Conservation (phyloP, 1,140 invertebrate genomes). For the Drosophila virilis region DNA sequence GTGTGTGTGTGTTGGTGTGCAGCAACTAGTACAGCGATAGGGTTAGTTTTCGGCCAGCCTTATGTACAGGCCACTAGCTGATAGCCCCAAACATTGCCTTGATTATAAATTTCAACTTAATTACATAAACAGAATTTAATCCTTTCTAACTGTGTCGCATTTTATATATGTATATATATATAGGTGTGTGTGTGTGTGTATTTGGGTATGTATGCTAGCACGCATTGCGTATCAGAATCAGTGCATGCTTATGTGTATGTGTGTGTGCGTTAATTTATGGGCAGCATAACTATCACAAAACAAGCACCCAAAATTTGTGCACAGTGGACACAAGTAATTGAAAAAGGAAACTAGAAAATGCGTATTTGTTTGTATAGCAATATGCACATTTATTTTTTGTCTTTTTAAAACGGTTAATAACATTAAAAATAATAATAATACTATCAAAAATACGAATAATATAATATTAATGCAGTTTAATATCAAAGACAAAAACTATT, state of each 20-base stretch:
- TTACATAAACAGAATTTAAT: slow-evolving; percentile 83
- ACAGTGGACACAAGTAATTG: slow-evolving; percentile 38
- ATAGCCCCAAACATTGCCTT: slow-evolving; percentile 61
- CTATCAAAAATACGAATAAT: no score
- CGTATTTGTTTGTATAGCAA: no score
- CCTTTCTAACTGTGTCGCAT: slow-evolving; percentile 77
- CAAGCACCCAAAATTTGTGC: slow-evolving; percentile 35
- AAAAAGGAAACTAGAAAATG: not conserved
- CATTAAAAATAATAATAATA: no score
- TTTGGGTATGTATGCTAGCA: slow-evolving; percentile 44
- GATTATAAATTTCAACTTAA: slow-evolving; percentile 83
- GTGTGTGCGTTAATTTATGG: slow-evolving; percentile 74
- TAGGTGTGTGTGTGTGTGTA: slow-evolving; percentile 6
- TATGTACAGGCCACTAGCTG: slow-evolving; percentile 5
- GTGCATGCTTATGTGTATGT: slow-evolving; percentile 29
- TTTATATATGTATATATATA: slow-evolving; percentile 28
- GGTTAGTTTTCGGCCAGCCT: not conserved
- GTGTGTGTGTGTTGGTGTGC: slow-evolving; percentile 12
- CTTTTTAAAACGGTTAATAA: no score
- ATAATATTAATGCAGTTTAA: no score
- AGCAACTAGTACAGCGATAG: slow-evolving; percentile 3
- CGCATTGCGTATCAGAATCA: slow-evolving; percentile 30
- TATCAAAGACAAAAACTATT: no score
- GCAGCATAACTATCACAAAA: slow-evolving; percentile 67
- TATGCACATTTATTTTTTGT: not conserved